Evolutionary conservation across 2,888 invertebrate species (phyloP).

Genomic region (Amiota communis): DNA sequence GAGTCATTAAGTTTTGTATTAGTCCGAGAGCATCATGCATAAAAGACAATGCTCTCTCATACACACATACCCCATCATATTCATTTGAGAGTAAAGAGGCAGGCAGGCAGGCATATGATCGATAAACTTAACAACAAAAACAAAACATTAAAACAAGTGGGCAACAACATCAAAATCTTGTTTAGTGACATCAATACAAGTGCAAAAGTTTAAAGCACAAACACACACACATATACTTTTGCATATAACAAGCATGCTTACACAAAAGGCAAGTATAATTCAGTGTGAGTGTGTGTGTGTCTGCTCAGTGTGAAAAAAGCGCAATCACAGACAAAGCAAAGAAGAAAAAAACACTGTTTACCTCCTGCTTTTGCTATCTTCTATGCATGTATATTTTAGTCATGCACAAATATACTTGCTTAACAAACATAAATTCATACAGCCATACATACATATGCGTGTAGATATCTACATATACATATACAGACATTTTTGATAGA

Average conservation of each 20-base stretch:
- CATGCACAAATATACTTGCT: background rate
- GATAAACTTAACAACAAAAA: conserved; percentile 33
- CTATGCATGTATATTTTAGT: background rate
- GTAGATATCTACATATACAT: conserved; percentile 22
- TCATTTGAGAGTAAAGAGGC: conserved; percentile 25
- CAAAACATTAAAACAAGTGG: conserved; percentile 23
- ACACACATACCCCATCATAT: conserved; percentile 22
- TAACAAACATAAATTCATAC: too few species aligned
- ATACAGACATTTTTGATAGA: conserved; percentile 12
- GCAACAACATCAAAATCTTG: conserved; percentile 45
- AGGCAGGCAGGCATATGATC: conserved; percentile 19
- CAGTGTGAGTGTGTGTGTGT: background rate
- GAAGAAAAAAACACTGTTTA: conserved; percentile 17
- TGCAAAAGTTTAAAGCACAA: conserved; percentile 29
- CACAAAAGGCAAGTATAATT: conserved; percentile 10
- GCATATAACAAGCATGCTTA: conserved; percentile 34
- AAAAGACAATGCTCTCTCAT: background rate
- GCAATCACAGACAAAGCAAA: conserved; percentile 31
- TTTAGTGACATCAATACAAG: conserved; percentile 48
- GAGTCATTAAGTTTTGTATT: too few species aligned
- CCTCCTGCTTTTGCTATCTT: conserved; percentile 36
- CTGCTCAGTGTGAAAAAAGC: conserved; percentile 25
- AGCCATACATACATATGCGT: background rate
- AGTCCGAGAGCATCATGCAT: too few species aligned
- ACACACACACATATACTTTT: conserved; percentile 32